Conservation (phyloP, 2,797 vertebrate genomes). For the Enteromius paludinosus region DNA sequence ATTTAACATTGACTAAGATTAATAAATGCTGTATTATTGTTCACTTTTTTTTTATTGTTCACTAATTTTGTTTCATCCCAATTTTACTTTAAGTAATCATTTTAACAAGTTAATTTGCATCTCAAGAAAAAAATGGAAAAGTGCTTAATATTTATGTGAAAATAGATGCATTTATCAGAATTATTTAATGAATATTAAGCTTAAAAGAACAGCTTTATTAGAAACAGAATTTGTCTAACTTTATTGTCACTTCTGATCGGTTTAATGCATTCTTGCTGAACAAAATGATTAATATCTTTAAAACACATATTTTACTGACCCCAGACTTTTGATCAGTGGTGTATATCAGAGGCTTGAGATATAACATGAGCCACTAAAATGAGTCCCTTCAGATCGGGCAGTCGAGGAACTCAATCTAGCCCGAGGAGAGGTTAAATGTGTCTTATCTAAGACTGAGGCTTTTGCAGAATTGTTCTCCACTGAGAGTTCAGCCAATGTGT, state of each 20-base stretch:
- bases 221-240: neutral
- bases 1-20: no score
- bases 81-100: neutral
- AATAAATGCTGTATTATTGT: no score
- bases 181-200: neutral
- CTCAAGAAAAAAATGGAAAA: neutral
- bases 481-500: neutral
- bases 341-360: constrained; percentile 26
- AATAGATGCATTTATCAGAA: neutral
- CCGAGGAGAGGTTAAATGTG: constrained; percentile 7
- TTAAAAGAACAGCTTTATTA: neutral
- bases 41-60: no score
- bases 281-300: neutral
- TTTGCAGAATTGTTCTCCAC: neutral
- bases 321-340: neutral
- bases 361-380: constrained; percentile 23
- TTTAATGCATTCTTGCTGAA: neutral
- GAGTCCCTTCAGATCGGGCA: neutral
- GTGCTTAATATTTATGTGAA: neutral
- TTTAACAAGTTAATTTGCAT: neutral
- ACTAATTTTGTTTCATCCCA: neutral
- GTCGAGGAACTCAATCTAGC: neutral
- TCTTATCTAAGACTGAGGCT: neutral
- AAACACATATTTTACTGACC: neutral
- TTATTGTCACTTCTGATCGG: neutral